Evolutionary conservation across 2,797 vertebrate genomes (phyloP).

Genomic region (Melanotaenia nigrans): DNA sequence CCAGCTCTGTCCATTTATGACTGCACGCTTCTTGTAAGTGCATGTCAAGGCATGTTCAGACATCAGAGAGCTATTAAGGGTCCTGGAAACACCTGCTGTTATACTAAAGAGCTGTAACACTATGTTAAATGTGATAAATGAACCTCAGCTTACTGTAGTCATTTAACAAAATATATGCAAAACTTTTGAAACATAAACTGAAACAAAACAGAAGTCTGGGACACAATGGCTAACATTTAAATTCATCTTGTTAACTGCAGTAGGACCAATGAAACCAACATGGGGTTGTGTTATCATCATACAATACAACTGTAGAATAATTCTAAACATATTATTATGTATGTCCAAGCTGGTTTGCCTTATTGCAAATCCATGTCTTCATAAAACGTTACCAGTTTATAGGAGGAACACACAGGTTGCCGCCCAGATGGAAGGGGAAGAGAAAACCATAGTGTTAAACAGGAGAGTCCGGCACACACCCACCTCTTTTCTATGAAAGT

Average conservation of each 20-base stretch:
- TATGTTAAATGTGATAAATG: background rate
- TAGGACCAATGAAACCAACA: background rate
- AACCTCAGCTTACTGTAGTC: background rate
- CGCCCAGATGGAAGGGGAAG: background rate
- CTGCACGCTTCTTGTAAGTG: slow-evolving; percentile 58
- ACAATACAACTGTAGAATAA: background rate
- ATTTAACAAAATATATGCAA: background rate
- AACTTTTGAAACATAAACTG: background rate
- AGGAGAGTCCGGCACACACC: background rate
- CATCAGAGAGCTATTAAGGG: slow-evolving; percentile 60
- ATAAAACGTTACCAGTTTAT: background rate
- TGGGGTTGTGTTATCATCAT: background rate
- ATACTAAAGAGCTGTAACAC: slow-evolving; percentile 21
- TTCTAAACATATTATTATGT: background rate
- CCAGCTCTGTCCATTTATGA: slow-evolving; percentile 61
- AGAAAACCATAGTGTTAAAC: no score
- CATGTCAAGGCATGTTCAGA: slow-evolving; percentile 63
- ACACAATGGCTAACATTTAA: background rate
- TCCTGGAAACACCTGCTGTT: slow-evolving; percentile 69
- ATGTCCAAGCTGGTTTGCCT: background rate
- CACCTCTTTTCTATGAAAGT: background rate
- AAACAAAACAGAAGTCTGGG: background rate
- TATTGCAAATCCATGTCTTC: background rate
- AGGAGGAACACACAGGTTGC: background rate
- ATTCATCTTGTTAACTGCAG: background rate